These are phyloP conservation scores for Hecatera dysodea DNA, from an alignment of 2,888 invertebrate genomes.

Conservation along the genomic window DNA sequence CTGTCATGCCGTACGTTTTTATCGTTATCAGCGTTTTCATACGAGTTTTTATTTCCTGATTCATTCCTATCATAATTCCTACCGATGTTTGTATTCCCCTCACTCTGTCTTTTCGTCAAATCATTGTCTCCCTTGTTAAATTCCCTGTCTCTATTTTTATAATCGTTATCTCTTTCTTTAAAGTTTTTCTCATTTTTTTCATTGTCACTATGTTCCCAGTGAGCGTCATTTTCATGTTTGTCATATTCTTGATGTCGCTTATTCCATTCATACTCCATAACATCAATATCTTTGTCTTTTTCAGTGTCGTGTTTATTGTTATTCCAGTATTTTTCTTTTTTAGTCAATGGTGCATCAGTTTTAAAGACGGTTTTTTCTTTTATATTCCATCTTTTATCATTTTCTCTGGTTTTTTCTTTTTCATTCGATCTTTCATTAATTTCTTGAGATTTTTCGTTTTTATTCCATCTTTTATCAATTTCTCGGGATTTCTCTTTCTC, in stretches of 20 bases:
- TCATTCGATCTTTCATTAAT: neutral
- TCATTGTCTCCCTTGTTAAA: neutral
- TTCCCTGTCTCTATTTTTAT: neutral
- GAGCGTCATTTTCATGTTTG: neutral
- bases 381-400: neutral
- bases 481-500: neutral
- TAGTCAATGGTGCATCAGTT: neutral
- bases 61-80: neutral
- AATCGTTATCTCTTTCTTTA: neutral
- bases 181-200: neutral
- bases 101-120: neutral
- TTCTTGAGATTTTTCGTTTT: neutral
- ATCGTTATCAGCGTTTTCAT: neutral
- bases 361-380: no score
- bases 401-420: neutral
- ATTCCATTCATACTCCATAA: constrained; percentile 32
- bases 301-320: neutral
- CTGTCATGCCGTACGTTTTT: neutral
- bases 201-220: neutral
- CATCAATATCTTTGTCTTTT: neutral
- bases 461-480: neutral
- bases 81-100: neutral
- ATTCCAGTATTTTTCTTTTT: neutral
- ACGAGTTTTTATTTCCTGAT: neutral
- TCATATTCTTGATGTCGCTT: constrained; percentile 19